Percentiles rank a stretch among this genome's conserved stretches.
Evolutionary conservation across 2,113 vertebrate genomes (phyloP).

Genomic region (Edolisoma coerulescens): DNA sequence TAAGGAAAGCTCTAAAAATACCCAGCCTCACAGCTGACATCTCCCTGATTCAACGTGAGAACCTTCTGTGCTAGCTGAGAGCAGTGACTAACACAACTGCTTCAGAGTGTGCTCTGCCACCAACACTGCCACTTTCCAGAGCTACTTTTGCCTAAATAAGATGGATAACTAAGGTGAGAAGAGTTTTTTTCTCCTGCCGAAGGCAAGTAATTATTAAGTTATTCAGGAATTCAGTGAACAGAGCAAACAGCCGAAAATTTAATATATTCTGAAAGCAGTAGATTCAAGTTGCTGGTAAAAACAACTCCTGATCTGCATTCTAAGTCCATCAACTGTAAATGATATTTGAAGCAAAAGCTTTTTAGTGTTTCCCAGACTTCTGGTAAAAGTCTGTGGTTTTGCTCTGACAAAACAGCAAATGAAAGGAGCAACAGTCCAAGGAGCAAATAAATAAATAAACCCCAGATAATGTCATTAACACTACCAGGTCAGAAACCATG

Average conservation of each 20-base stretch:
- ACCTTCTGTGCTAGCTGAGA: slow-evolving; percentile 25
- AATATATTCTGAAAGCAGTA: neutral
- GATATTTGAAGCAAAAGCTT: neutral
- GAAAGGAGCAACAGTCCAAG: neutral
- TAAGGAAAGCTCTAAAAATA: slow-evolving; percentile 30
- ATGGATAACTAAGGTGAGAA: neutral
- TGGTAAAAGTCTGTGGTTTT: neutral
- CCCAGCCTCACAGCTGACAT: neutral
- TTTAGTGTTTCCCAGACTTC: neutral
- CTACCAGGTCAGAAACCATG: neutral
- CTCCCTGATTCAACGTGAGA: neutral
- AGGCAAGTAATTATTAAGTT: neutral
- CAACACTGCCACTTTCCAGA: neutral
- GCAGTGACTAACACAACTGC: slow-evolving; percentile 16
- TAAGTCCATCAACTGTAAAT: neutral
- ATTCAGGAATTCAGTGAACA: neutral
- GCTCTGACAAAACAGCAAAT: neutral
- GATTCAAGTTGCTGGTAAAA: neutral
- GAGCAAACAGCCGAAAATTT: neutral
- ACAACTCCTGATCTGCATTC: neutral
- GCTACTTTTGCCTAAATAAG: neutral
- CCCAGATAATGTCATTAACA: neutral
- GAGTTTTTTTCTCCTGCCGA: no score
- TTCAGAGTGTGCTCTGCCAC: neutral
- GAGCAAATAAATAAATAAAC: neutral